Percentiles rank a stretch among this genome's conserved stretches.
Evolutionary conservation across 2,113 vertebrate species (phyloP).

Genomic region (Xiphorhynchus elegans): DNA sequence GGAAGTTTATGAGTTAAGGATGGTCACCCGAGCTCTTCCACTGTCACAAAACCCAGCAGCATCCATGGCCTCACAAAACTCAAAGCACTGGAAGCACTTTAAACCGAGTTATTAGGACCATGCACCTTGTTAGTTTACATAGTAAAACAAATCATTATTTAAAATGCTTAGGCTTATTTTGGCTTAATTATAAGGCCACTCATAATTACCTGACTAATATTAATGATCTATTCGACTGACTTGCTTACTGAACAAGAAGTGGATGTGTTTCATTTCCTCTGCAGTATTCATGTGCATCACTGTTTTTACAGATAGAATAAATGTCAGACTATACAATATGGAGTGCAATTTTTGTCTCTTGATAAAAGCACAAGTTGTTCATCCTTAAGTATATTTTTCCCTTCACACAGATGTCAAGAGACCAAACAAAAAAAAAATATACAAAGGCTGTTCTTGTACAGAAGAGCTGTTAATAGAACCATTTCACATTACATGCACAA

Average conservation of each 20-base stretch:
- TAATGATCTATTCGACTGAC: neutral
- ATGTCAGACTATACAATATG: neutral
- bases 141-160: constrained; percentile 15
- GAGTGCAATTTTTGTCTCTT: neutral
- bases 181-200: neutral
- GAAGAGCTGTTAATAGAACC: neutral
- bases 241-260: neutral
- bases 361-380: neutral
- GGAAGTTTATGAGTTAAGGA: neutral
- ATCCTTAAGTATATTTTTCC: neutral
- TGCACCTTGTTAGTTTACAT: neutral
- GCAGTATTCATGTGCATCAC: neutral
- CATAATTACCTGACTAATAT: constrained; percentile 22
- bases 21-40: neutral
- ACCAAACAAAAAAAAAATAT: neutral
- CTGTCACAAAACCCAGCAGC: neutral
- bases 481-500: neutral
- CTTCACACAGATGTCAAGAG: neutral
- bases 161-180: neutral
- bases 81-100: neutral
- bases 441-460: neutral
- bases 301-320: neutral
- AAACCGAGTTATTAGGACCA: neutral
- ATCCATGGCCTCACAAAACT: neutral
- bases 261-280: neutral